Evolutionary conservation across 2,888 invertebrate species (phyloP).

Genomic region (Cephus pulcher): DNA sequence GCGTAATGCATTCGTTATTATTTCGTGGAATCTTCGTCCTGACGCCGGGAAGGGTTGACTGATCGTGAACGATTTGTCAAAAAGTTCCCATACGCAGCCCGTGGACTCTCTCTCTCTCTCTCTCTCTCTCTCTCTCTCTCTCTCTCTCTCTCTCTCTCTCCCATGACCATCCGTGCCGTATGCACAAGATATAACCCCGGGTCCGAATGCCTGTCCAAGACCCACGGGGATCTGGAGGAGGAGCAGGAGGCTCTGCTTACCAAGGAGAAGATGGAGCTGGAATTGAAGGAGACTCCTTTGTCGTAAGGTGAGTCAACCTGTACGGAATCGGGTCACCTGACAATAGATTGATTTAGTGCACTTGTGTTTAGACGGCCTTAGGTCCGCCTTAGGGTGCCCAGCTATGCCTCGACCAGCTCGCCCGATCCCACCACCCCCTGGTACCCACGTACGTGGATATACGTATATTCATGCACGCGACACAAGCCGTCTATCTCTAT

Average conservation of each 20-base stretch:
- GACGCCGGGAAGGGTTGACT: slow-evolving; percentile 32
- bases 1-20: slow-evolving; percentile 21
- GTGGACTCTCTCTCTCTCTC: neutral
- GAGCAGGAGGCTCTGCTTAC: neutral
- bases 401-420: slow-evolving; percentile 4
- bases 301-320: slow-evolving; percentile 57
- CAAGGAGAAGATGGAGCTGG: neutral
- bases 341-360: slow-evolving; percentile 60
- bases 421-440: neutral
- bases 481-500: neutral
- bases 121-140: neutral
- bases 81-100: slow-evolving; percentile 31
- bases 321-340: slow-evolving; percentile 52
- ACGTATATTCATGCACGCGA: slow-evolving; percentile 7
- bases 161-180: neutral
- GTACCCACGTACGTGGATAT: neutral
- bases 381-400: slow-evolving; percentile 1
- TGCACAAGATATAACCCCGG: neutral
- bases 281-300: slow-evolving; percentile 34
- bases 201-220: neutral
- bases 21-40: slow-evolving; percentile 30
- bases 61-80: slow-evolving; percentile 41
- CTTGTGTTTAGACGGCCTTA: slow-evolving; percentile 34
- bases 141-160: neutral
- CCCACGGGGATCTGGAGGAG: neutral